Evolutionary conservation across 2,888 invertebrate species (phyloP).

Genomic region (Heliconius hortense): DNA sequence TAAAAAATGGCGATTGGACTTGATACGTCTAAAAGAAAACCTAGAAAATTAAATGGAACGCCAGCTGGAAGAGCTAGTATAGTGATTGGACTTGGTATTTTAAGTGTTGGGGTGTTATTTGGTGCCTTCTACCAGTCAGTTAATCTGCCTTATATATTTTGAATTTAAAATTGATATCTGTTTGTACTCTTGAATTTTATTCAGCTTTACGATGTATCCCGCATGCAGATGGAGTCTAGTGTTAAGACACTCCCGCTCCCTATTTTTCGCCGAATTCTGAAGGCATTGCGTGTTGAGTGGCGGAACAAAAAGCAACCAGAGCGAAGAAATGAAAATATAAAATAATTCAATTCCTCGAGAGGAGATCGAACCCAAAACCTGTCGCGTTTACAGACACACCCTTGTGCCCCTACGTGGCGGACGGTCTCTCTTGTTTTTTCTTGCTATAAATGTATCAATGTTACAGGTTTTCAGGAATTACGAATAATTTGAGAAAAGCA

Average conservation of each 20-base stretch:
- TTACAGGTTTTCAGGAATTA: constrained; percentile 58
- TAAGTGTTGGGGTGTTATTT: constrained; percentile 66
- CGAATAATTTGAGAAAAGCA: constrained; percentile 58
- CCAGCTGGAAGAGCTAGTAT: constrained; percentile 83
- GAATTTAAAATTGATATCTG: not conserved
- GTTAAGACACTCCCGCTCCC: no score
- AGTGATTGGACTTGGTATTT: constrained; percentile 70
- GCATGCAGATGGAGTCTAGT: no score
- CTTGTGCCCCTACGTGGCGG: no score
- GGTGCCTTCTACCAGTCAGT: constrained; percentile 80
- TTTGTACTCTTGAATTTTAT: no score
- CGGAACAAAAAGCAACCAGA: no score
- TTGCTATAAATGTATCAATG: constrained; percentile 33
- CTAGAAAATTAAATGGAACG: constrained; percentile 85
- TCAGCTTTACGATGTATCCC: no score
- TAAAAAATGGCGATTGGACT: constrained; percentile 77
- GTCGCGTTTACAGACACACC: no score
- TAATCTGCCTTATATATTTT: constrained; percentile 1
- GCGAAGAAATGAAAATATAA: not conserved
- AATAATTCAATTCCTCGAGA: not conserved
- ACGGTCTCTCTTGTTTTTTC: not conserved
- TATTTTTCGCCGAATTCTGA: no score
- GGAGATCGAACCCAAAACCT: no score
- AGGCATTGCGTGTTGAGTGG: no score
- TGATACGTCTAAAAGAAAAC: constrained; percentile 84